These are phyloP conservation scores for Rhinichthys osculus DNA, from an alignment of 2,797 vertebrate genomes.

Conservation along the genomic window DNA sequence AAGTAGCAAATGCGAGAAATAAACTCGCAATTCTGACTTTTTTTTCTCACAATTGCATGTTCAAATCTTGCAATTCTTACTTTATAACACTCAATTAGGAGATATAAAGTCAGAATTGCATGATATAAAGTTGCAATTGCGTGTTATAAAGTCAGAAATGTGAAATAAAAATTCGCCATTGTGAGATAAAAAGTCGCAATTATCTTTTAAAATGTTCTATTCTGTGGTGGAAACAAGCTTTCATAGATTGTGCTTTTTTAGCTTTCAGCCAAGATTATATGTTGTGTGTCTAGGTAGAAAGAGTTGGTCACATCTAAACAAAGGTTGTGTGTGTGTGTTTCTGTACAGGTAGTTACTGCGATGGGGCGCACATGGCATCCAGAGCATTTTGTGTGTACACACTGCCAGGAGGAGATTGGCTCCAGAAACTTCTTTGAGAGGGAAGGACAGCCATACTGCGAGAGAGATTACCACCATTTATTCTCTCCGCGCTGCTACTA, in stretches of 20 bases:
- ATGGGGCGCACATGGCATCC: conserved; percentile 91
- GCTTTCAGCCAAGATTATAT: background rate
- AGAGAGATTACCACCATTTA: conserved; percentile 89
- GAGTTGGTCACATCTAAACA: background rate
- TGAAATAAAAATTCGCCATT: no score
- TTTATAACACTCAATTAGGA: no score
- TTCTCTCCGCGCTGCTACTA: conserved; percentile 89
- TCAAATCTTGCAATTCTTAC: no score
- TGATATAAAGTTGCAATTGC: no score
- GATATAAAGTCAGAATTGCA: no score
- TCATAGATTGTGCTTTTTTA: background rate
- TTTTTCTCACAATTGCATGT: no score
- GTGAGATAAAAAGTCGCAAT: no score
- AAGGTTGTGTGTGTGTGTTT: background rate
- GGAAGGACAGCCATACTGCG: conserved; percentile 88
- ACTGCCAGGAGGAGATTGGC: conserved; percentile 89
- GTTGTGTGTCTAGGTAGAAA: background rate
- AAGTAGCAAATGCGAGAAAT: no score
- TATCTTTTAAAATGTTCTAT: no score
- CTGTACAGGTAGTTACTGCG: conserved; percentile 84
- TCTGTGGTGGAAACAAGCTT: no score
- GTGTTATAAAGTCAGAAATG: no score
- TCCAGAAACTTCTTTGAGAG: conserved; percentile 90
- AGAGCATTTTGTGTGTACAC: conserved; percentile 89
- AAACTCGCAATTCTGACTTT: no score